Conservation (phyloP, 64 coral and sea anemone species). For the Porites lutea region DNA sequence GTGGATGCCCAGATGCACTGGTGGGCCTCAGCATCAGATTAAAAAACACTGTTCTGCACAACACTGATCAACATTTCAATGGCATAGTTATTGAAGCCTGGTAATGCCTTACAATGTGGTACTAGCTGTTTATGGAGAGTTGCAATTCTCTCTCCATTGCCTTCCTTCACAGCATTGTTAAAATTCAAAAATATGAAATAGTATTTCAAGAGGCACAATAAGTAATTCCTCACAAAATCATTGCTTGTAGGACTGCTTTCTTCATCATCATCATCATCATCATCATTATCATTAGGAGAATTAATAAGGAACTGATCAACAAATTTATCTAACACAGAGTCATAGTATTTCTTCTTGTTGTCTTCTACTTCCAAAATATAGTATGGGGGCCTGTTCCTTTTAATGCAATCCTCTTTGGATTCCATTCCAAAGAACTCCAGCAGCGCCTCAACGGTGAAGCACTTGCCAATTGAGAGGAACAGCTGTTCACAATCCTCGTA, state of each 20-base stretch:
- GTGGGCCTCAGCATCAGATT: constrained; percentile 32
- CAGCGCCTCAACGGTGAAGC: too few species aligned
- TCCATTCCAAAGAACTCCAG: too few species aligned
- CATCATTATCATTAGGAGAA: too few species aligned
- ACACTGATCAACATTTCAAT: constrained; percentile 63
- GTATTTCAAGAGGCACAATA: not conserved
- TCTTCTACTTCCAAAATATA: too few species aligned
- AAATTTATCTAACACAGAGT: too few species aligned
- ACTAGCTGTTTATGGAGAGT: constrained; percentile 31
- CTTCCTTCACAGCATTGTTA: not conserved
- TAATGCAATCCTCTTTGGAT: too few species aligned
- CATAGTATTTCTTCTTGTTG: too few species aligned
- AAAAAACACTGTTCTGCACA: constrained; percentile 23
- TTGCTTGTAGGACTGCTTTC: not conserved
- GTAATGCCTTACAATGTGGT: not conserved
- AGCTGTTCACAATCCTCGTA: too few species aligned
- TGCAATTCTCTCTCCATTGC: constrained; percentile 21
- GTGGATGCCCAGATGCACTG: constrained; percentile 29
- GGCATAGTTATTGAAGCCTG: constrained; percentile 45
- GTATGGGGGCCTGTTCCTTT: not conserved
- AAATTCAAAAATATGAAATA: not conserved
- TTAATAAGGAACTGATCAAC: too few species aligned
- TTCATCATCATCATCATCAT: not conserved
- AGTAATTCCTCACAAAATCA: not conserved
- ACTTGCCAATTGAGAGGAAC: too few species aligned